Percentiles rank a stretch among this genome's conserved stretches.
phyloP scores from a whole-genome alignment of 1,140 invertebrate genomes.

The Hormaphis cornu region DNA sequence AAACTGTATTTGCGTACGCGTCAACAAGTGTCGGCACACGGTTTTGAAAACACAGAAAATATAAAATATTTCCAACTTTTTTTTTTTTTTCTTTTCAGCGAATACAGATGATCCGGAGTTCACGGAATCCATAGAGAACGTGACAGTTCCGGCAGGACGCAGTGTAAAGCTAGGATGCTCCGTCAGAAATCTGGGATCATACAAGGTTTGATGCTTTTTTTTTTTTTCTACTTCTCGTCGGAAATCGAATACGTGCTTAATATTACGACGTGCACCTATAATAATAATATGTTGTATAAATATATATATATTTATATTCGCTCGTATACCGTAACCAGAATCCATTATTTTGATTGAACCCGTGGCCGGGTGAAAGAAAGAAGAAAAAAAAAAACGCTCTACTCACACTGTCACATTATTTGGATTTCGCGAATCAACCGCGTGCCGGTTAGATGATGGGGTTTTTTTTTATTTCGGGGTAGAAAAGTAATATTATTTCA shows the following conservation, averaged over 20 bases:
- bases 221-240: constrained; percentile 20
- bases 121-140: constrained; percentile 53
- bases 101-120: constrained; percentile 52
- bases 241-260: constrained; percentile 32
- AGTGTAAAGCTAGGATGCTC: constrained; percentile 79
- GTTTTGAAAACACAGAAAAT: no score
- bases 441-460: background rate
- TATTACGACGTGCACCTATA: background rate
- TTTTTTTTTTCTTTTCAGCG: no score
- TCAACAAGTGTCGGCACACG: no score
- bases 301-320: background rate
- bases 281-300: background rate
- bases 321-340: background rate
- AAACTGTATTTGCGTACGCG: no score
- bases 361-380: background rate
- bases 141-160: constrained; percentile 65
- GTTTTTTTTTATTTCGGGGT: constrained; percentile 10
- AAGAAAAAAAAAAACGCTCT: constrained; percentile 3
- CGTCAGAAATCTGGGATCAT: constrained; percentile 77
- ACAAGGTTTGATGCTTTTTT: constrained; percentile 53
- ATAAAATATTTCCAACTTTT: no score
- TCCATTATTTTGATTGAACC: constrained; percentile 32
- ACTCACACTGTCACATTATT: constrained; percentile 15
- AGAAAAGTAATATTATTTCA: constrained; percentile 19
- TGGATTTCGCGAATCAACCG: constrained; percentile 13